Base-by-base conservation (phyloP, 2,888 invertebrate species). In the Ophioninae sp. region DNA sequence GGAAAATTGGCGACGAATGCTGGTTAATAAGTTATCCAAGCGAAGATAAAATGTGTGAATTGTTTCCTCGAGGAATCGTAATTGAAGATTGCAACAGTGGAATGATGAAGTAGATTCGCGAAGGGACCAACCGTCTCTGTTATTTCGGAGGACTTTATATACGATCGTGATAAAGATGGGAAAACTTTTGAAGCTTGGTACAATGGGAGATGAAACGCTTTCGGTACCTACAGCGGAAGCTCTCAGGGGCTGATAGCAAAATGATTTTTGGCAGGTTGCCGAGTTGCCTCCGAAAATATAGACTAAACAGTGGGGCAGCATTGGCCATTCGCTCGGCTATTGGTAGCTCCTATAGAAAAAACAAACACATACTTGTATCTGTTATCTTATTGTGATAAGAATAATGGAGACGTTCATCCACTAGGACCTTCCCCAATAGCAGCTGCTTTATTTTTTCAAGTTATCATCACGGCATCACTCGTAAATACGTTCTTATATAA, bases 201-300 rank as follows among this genome's bases (percentile, higher is more conserved):
- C 23, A 30, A 21, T 13, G 20, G 7, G 37, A 67, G 44, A 64
- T 74, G 50, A 44, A 62, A 10, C 7, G 10, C 10, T 10, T 64
- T n/a, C 61, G 7, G 39, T 13, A 65, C 13, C 75, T 37, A 30
- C 41, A 30, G 56, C 62, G 57, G 6, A 59, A 30, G 23, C 23
- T 2, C 21, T 56, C 68, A 50, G 61, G 10, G 62, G 21, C 23
- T 68, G 50, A 17, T 64, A 73, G 81, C 30, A n/a, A 23, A 73
- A 30, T 68, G 69, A 73, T 74, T 78, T 70, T 82, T 82, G 82
- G 82, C 82, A 74, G 74, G 59, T 5, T 57, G 78, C 78, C 78
- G 74, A 78, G 44, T 68, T 44, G 73, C 73, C 62, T 61, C 82
- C 17, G 62, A 69, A 57, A 20, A 57, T 81, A 57, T 21, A 37